Evolutionary conservation across 2,888 invertebrate species (phyloP).

Genomic region (Phyllotreta striolata): DNA sequence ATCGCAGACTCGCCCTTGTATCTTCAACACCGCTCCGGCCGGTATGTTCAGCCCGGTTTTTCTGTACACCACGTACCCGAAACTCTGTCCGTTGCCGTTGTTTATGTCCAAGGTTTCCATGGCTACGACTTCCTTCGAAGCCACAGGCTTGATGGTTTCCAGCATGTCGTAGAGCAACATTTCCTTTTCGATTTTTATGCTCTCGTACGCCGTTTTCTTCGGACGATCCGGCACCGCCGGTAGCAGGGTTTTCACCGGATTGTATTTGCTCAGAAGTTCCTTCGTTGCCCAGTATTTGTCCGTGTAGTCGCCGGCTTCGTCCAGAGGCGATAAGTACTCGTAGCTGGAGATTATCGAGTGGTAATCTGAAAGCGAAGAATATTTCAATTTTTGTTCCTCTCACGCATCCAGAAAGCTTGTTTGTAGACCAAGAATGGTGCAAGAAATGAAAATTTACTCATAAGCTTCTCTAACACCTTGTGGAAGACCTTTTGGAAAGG

Average conservation of each 20-base stretch:
- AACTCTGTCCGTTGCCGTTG: slow-evolving; percentile 64
- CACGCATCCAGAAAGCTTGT: too few relatives aligned
- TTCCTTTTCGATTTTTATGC: slow-evolving; percentile 64
- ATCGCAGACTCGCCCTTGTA: slow-evolving; percentile 61
- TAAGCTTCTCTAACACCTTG: too few relatives aligned
- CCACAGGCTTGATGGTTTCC: slow-evolving; percentile 45
- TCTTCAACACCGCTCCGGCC: slow-evolving; percentile 51
- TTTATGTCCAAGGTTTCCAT: slow-evolving; percentile 59
- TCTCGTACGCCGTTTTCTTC: slow-evolving; percentile 84
- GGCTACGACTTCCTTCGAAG: slow-evolving; percentile 41
- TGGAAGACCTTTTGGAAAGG: too few relatives aligned
- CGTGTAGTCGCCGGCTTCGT: slow-evolving; percentile 88
- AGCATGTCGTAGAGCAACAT: slow-evolving; percentile 23
- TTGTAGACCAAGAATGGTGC: too few relatives aligned
- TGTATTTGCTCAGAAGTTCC: slow-evolving; percentile 61
- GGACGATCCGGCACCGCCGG: slow-evolving; percentile 75
- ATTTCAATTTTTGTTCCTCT: too few relatives aligned
- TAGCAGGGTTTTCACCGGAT: slow-evolving; percentile 51
- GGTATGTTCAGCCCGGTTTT: slow-evolving; percentile 51
- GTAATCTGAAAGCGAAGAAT: slow-evolving; percentile 43
- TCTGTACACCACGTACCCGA: slow-evolving; percentile 65
- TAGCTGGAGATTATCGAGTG: slow-evolving; percentile 61
- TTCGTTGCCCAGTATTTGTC: slow-evolving; percentile 71
- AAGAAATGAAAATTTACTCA: too few relatives aligned
- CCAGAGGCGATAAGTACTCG: slow-evolving; percentile 91